phyloP scores from a whole-genome alignment of 2,888 invertebrate species.

The Drosophila maculinotata region DNA sequence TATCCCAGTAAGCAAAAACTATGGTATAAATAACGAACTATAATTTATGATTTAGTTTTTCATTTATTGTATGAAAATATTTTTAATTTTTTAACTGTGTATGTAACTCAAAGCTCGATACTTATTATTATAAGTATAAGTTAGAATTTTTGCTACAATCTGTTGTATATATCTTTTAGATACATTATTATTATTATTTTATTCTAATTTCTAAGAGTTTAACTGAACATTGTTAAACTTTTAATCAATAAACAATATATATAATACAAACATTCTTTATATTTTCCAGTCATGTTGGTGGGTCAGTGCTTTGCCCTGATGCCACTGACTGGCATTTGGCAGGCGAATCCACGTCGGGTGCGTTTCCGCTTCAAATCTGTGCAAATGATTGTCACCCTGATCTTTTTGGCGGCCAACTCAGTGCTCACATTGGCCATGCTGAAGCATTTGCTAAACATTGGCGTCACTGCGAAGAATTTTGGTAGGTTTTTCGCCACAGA shows the following conservation, averaged over 20 bases:
- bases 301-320: slow-evolving; percentile 86
- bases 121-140: no score
- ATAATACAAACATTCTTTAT: background rate
- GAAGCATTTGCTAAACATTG: slow-evolving; percentile 65
- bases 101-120: no score
- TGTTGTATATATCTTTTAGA: no score
- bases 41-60: no score
- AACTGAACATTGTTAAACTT: no score
- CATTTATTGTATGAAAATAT: no score
- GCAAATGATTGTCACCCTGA: slow-evolving; percentile 61
- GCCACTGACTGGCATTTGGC: slow-evolving; percentile 86
- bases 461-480: slow-evolving; percentile 82
- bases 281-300: slow-evolving; percentile 84
- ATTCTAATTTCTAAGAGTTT: no score
- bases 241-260: no score
- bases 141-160: no score
- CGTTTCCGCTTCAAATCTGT: slow-evolving; percentile 76
- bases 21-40: no score
- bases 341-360: slow-evolving; percentile 81
- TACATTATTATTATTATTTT: no score
- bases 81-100: no score
- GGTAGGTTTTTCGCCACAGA: slow-evolving; percentile 63
- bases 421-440: slow-evolving; percentile 58
- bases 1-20: slow-evolving; percentile 82
- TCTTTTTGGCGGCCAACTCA: slow-evolving; percentile 63